These are phyloP conservation scores for Gasteruption jaculator DNA, from an alignment of 2,888 invertebrate species.

Conservation along the genomic window DNA sequence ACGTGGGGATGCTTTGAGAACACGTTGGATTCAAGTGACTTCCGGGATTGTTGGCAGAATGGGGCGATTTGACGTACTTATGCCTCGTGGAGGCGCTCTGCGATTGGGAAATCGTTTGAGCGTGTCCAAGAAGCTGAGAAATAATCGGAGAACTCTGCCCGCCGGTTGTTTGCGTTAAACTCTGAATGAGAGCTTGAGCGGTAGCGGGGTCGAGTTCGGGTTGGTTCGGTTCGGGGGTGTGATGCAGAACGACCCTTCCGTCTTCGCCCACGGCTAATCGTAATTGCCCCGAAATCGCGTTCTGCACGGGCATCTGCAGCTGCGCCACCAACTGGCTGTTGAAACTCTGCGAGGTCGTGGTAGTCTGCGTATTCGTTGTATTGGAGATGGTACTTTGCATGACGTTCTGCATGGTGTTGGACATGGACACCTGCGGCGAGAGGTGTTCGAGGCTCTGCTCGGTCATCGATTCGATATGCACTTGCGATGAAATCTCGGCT, in stretches of 20 bases:
- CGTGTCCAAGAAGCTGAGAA: conserved; percentile 43
- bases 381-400: conserved; percentile 40
- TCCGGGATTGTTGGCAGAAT: conserved; percentile 16
- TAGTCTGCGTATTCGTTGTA: conserved; percentile 35
- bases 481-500: conserved; percentile 31
- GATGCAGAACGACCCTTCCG: conserved; percentile 63
- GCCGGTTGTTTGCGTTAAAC: conserved; percentile 42
- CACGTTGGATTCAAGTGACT: conserved; percentile 27
- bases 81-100: conserved; percentile 26
- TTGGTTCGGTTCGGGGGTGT: conserved; percentile 56
- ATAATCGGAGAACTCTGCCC: conserved; percentile 48
- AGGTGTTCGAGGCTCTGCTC: conserved; percentile 30
- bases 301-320: conserved; percentile 52
- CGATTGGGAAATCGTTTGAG: conserved; percentile 34
- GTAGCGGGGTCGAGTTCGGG: conserved; percentile 47
- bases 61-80: conserved; percentile 38
- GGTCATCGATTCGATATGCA: conserved; percentile 31
- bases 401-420: conserved; percentile 29
- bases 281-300: conserved; percentile 56
- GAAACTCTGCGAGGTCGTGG: conserved; percentile 27
- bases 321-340: conserved; percentile 53
- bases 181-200: conserved; percentile 45
- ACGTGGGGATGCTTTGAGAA: conserved; percentile 31
- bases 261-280: conserved; percentile 66
- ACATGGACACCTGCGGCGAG: conserved; percentile 24